Evolutionary conservation across 2,797 vertebrate species (phyloP).

Genomic region (Takifugu ocellatus): DNA sequence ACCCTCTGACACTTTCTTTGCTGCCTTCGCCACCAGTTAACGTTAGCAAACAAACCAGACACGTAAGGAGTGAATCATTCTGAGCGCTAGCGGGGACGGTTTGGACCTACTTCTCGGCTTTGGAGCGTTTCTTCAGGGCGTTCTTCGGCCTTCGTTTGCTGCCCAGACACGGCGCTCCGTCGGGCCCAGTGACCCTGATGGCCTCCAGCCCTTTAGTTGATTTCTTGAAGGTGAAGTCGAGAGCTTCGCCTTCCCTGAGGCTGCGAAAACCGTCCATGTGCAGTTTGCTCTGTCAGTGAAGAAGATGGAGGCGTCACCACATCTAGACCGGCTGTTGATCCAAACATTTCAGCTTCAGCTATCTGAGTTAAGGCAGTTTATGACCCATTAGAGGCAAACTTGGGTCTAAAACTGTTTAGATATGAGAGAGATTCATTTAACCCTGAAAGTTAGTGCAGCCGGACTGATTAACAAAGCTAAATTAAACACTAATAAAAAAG

Average conservation of each 20-base stretch:
- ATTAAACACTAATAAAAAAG: no score
- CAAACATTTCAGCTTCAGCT: no score
- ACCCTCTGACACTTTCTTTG: no score
- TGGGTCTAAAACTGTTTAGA: no score
- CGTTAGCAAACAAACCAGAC: background rate
- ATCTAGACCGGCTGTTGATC: no score
- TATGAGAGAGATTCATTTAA: no score
- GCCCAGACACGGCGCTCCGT: conserved; percentile 83
- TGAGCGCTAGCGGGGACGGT: background rate
- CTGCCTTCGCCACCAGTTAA: no score
- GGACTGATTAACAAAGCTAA: no score
- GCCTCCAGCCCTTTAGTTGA: conserved; percentile 90
- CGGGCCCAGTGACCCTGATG: conserved; percentile 83
- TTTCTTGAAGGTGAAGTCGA: conserved; percentile 92
- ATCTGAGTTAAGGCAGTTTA: no score
- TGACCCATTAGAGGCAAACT: no score
- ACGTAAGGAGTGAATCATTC: background rate
- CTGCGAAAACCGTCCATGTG: conserved; percentile 96
- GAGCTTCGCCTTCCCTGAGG: conserved; percentile 87
- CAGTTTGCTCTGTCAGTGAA: conserved; percentile 84
- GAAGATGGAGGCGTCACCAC: background rate
- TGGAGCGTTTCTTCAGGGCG: conserved; percentile 83
- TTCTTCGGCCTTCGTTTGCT: conserved; percentile 86
- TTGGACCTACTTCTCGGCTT: conserved; percentile 82
- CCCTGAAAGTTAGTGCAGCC: no score